phyloP scores from a whole-genome alignment of 2,113 vertebrate species.

The Syngnathus scovelli region DNA sequence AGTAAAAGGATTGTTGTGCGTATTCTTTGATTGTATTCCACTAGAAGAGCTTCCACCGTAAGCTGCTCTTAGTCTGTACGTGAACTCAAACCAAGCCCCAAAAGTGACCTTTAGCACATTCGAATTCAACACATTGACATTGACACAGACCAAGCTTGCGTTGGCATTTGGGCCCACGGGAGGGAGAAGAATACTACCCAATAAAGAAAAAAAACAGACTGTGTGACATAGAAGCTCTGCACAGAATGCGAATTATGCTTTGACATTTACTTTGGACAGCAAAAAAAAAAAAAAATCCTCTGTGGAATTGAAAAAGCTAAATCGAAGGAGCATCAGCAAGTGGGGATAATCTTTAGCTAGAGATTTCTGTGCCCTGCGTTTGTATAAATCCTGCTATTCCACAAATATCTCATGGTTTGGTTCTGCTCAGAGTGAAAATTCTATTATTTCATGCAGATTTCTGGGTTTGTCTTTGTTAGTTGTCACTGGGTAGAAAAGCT shows the following conservation, averaged over 20 bases:
- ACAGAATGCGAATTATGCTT: slow-evolving; percentile 13
- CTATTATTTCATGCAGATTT: background rate
- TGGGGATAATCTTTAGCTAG: background rate
- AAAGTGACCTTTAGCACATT: slow-evolving; percentile 19
- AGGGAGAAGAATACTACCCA: background rate
- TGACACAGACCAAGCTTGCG: background rate
- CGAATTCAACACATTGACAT: slow-evolving; percentile 8
- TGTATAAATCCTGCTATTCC: background rate
- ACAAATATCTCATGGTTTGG: background rate
- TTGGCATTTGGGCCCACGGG: slow-evolving; percentile 8
- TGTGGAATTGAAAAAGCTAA: slow-evolving; percentile 11
- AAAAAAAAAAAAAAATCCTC: background rate
- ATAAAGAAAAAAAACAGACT: background rate
- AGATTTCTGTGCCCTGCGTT: background rate
- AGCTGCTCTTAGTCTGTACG: slow-evolving; percentile 1
- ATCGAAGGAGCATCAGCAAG: background rate
- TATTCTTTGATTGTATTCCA: too few relatives aligned
- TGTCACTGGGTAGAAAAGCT: slow-evolving; percentile 33
- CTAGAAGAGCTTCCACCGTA: too few relatives aligned
- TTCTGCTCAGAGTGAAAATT: background rate
- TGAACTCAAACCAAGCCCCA: background rate
- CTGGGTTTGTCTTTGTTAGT: background rate
- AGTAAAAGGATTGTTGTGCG: too few relatives aligned
- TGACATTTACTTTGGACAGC: slow-evolving; percentile 32
- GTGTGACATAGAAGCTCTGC: slow-evolving; percentile 3